These are phyloP conservation scores for Protobothrops flavoviridis DNA, from an alignment of 2,113 vertebrate species.

Conservation along the genomic window DNA sequence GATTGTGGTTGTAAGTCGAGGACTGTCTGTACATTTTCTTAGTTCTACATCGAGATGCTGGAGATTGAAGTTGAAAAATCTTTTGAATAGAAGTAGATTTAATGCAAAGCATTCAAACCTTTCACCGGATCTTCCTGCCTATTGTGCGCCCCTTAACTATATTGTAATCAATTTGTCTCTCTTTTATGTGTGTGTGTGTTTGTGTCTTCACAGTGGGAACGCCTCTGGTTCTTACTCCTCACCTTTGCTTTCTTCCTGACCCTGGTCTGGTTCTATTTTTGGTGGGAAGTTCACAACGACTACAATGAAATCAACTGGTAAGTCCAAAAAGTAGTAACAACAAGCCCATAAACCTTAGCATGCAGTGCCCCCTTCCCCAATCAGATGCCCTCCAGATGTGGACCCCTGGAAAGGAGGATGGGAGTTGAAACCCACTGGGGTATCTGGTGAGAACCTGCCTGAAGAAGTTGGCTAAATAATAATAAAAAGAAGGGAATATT, in stretches of 20 bases:
- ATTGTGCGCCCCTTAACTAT: not conserved
- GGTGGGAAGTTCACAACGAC: constrained; percentile 94
- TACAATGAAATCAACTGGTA: constrained; percentile 98
- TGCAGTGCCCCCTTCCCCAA: not conserved
- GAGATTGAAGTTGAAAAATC: not conserved
- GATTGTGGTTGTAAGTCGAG: too few species aligned
- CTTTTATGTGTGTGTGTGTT: not conserved
- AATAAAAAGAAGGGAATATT: not conserved
- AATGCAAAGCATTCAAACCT: not conserved
- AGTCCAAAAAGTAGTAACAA: constrained; percentile 61
- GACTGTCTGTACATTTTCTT: not conserved
- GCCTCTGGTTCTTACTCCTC: constrained; percentile 90
- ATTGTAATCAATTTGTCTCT: not conserved
- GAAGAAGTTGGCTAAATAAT: not conserved
- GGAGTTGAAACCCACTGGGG: not conserved
- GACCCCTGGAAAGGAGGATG: not conserved
- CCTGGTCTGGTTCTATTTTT: constrained; percentile 93
- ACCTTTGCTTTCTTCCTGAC: constrained; percentile 87
- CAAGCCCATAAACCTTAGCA: not conserved
- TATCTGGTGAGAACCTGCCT: not conserved
- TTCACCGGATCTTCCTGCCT: not conserved
- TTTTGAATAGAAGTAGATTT: not conserved
- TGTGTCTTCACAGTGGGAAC: constrained; percentile 86
- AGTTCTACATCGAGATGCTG: not conserved
- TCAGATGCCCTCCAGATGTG: not conserved